Base-by-base conservation (phyloP, 1,140 invertebrate genomes). In the Homalodisca vitripennis region DNA sequence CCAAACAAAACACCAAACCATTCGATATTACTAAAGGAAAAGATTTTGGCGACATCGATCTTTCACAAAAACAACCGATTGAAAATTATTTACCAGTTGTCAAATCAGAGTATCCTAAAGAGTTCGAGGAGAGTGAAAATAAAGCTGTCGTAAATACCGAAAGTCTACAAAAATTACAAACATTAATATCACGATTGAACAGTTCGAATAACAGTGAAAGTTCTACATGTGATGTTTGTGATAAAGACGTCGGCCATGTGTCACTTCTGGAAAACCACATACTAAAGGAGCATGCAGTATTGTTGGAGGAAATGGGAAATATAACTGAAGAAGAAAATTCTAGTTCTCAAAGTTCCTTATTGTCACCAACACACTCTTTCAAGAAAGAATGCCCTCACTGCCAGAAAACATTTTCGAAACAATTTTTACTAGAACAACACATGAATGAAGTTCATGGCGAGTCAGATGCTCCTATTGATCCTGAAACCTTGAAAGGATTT, bases 121-220 rank as follows among this genome's bases (percentile, higher is more conserved):
- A 51, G 3, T 20, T 22, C 17, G 48, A 51, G 3, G 48, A 51
- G 3, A 51, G 3, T n/a, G 48, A 6, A 14, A 3, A 51, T n/a
- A 51, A 51, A 51, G 14, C 17, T 14, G 6, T n/a, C 3, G 48
- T 51, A 51, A 51, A 32, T 55, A 14, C 51, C n/a, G 27, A 67
- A 22, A 31, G 29, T 20, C 31, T 96, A 3, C 89, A 93, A 72
- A 94, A 95, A 77, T 80, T 96, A 22, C 93, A 97, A 78, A 91
- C 91, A 0, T 96, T 96, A 94, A 92, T 97, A 72, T 84, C 92
- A 60, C 93, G 96, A 79, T 78, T 96, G 57, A 95, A 95, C 76
- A 89, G 89, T 66, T 79, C 91, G 31, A 88, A 91, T 70, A 84
- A 81, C 0, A 81, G 79, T 78, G 78, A 87, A 83, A 77, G 72